Evolutionary conservation across 2,888 invertebrate species (phyloP).

Genomic region (Priocnemis perturbator): DNA sequence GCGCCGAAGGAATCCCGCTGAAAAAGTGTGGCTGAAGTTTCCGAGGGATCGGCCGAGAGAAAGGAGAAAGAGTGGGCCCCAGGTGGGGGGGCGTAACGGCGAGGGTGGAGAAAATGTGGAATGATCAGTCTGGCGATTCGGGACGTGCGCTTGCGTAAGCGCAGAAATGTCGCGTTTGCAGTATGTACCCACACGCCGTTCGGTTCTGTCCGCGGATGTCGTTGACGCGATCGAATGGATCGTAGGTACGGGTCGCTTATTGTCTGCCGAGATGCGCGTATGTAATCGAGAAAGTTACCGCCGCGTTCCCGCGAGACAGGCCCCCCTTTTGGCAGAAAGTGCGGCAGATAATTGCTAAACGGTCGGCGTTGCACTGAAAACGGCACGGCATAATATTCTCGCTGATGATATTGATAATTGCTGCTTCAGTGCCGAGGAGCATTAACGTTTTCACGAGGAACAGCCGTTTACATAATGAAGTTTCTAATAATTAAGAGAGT

Average conservation of each 20-base stretch:
- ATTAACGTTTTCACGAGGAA: too few relatives aligned
- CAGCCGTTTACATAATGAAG: too few relatives aligned
- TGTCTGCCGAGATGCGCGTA: constrained; percentile 2
- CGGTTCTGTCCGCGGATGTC: neutral
- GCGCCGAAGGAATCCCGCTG: neutral
- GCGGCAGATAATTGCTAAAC: too few relatives aligned
- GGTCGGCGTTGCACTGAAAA: neutral
- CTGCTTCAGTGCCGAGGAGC: too few relatives aligned
- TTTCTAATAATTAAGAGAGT: too few relatives aligned
- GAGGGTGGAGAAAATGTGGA: too few relatives aligned
- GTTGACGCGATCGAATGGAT: neutral
- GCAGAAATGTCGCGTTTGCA: constrained; percentile 24
- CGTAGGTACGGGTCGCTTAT: neutral
- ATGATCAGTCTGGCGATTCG: constrained; percentile 32
- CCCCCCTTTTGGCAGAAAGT: too few relatives aligned
- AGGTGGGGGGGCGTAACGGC: too few relatives aligned
- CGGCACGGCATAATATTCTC: neutral
- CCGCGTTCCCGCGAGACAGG: neutral
- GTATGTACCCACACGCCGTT: constrained; percentile 34
- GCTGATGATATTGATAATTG: too few relatives aligned
- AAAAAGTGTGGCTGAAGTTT: neutral
- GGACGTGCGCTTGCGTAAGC: constrained; percentile 38
- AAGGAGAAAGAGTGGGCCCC: neutral
- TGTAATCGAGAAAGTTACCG: constrained; percentile 5
- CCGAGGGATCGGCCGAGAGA: too few relatives aligned